Base-by-base conservation (phyloP, 2,113 vertebrate species). In the Corapipo altera region DNA sequence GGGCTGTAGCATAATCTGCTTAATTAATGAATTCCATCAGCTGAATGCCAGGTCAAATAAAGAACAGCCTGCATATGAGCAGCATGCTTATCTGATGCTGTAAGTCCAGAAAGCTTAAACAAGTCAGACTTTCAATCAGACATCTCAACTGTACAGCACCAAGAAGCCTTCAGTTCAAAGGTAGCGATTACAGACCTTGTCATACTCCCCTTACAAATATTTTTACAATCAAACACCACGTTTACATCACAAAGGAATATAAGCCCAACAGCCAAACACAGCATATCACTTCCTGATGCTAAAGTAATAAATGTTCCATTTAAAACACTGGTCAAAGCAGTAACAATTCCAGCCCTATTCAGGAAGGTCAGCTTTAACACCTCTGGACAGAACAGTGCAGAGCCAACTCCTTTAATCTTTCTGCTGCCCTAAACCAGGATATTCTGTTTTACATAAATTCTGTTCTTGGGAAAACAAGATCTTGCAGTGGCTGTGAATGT, bases 21-120 rank as follows among this genome's bases (percentile, higher is more conserved):
- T 93, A 94, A 88, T 85, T 86, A 95, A 89, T 95, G 89, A 97
- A 94, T 86, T 93, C 89, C 91, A 93, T 93, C 93, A 93, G 75
- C 86, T 78, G 88, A 96, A 95, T 75, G 55, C 39, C 91, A 92
- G 95, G 79, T 78, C 73, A 85, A 92, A 93, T 84, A 85, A 85
- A 93, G 85, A 89, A 71, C 57, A 79, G 71, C 51, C 76, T 43
- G 43, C 61, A 58, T 54, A 89, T 20, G 64, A 96, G 81, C 44
- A 92, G 73, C 35, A 58, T 70, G 81, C 46, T 85, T 90, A 91
- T 41, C 66, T 79, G 62, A 82, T 91, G 75, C 54, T 87, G 0
- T 41, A 83, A 67, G 65, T 87, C 54, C 62, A 92, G 82, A 89
- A 48, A 65, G 64, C 49, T 85, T 51, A 33, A 82, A 67, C 48